phyloP scores from a whole-genome alignment of 2,888 invertebrate species.

The Podotricha telesiphe region DNA sequence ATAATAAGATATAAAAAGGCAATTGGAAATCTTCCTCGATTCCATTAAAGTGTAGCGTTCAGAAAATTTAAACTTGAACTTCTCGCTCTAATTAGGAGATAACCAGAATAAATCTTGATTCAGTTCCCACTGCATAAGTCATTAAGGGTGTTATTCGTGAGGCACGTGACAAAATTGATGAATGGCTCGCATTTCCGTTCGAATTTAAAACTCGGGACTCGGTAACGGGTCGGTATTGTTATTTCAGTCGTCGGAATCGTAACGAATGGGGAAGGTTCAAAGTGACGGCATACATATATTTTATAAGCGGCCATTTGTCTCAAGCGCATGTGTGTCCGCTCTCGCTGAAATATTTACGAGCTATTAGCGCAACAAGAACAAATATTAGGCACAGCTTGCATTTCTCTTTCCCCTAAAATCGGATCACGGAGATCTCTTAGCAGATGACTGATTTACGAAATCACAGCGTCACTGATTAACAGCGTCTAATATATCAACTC shows the following conservation, averaged over 20 bases:
- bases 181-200: slow-evolving; percentile 67
- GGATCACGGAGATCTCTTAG: slow-evolving; percentile 61
- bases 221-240: slow-evolving; percentile 71
- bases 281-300: slow-evolving; percentile 73
- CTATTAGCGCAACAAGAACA: slow-evolving; percentile 76
- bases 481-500: slow-evolving; percentile 42
- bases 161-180: slow-evolving; percentile 69
- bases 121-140: slow-evolving; percentile 49
- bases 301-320: slow-evolving; percentile 77
- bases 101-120: slow-evolving; percentile 50
- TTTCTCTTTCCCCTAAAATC: slow-evolving; percentile 53
- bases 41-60: slow-evolving; percentile 31
- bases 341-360: slow-evolving; percentile 81
- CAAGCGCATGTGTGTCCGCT: slow-evolving; percentile 68
- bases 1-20: neutral
- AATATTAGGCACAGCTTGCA: slow-evolving; percentile 56
- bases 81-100: slow-evolving; percentile 41
- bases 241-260: slow-evolving; percentile 78
- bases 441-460: slow-evolving; percentile 71
- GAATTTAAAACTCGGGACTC: slow-evolving; percentile 60
- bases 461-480: slow-evolving; percentile 37
- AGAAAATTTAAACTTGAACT: slow-evolving; percentile 45
- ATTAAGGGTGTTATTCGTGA: slow-evolving; percentile 62
- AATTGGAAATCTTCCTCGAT: neutral
- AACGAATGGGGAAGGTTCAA: slow-evolving; percentile 74